Evolutionary conservation across 2,888 invertebrate species (phyloP).

Genomic region (Drosophila eohydei): DNA sequence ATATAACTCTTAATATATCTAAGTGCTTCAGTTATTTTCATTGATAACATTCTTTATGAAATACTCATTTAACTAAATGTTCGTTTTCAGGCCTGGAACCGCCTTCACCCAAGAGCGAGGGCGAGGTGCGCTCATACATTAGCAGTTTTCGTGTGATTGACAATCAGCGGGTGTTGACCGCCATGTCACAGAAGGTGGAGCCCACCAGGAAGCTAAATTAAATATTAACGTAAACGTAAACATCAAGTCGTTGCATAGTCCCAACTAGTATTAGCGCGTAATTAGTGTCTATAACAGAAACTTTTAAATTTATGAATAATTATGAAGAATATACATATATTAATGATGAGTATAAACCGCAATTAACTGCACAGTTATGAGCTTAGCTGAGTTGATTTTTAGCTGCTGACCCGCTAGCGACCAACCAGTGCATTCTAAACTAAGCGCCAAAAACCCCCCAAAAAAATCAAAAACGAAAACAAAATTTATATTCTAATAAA

Average conservation of each 20-base stretch:
- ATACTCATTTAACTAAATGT: not conserved
- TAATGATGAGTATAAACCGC: slow-evolving; percentile 29
- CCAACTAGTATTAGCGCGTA: slow-evolving; percentile 30
- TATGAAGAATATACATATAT: not conserved
- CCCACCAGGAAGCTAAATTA: slow-evolving; percentile 85
- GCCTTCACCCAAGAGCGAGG: slow-evolving; percentile 89
- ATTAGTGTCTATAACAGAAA: slow-evolving; percentile 31
- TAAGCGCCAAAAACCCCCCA: slow-evolving; percentile 12
- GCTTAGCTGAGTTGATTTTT: slow-evolving; percentile 62
- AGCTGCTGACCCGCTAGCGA: slow-evolving; percentile 34
- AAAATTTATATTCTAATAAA: not conserved
- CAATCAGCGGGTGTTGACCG: slow-evolving; percentile 91
- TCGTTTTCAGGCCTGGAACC: slow-evolving; percentile 87
- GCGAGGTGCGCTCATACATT: slow-evolving; percentile 89
- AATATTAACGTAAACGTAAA: slow-evolving; percentile 27
- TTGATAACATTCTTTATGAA: not conserved
- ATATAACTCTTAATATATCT: too few relatives aligned
- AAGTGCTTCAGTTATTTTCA: not conserved
- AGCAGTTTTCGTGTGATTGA: slow-evolving; percentile 91
- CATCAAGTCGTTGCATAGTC: slow-evolving; percentile 26
- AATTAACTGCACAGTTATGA: slow-evolving; percentile 65
- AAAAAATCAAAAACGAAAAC: slow-evolving; percentile 2
- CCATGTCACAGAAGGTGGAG: slow-evolving; percentile 92
- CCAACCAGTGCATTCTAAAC: slow-evolving; percentile 54
- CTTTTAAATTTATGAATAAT: slow-evolving; percentile 9